Percentiles rank a stretch among this genome's conserved stretches.
Evolutionary conservation across 1,140 invertebrate genomes (phyloP).

Genomic region (Helicoverpa zea): DNA sequence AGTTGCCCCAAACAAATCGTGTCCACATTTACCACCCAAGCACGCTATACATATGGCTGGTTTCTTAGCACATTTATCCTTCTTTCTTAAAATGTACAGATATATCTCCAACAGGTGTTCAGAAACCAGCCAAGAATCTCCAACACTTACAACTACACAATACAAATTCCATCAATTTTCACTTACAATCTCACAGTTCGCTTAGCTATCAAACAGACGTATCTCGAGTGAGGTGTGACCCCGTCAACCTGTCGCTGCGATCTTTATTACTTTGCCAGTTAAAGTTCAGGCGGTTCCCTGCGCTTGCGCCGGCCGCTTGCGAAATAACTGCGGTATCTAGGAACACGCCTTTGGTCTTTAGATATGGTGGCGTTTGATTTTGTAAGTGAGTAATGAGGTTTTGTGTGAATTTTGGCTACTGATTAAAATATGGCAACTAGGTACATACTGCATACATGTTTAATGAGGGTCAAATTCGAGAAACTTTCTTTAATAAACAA

Average conservation of each 20-base stretch:
- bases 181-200: conserved; percentile 33
- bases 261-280: conserved; percentile 53
- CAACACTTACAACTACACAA: background rate
- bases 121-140: background rate
- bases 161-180: conserved; percentile 16
- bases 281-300: conserved; percentile 63
- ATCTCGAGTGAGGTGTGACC: conserved; percentile 40
- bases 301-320: conserved; percentile 22
- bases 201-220: background rate
- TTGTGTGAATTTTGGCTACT: too few relatives aligned
- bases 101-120: too few relatives aligned
- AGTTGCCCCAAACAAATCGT: too few relatives aligned
- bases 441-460: too few relatives aligned
- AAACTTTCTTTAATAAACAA: too few relatives aligned
- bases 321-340: conserved; percentile 8
- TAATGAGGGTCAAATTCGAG: too few relatives aligned
- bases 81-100: too few relatives aligned
- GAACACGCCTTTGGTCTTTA: conserved; percentile 20
- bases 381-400: too few relatives aligned
- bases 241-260: conserved; percentile 57
- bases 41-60: too few relatives aligned
- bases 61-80: too few relatives aligned
- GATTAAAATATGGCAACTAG: too few relatives aligned
- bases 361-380: background rate
- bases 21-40: too few relatives aligned